Evolutionary conservation across 2,113 vertebrate species (phyloP).

Genomic region (Mirza zaza): DNA sequence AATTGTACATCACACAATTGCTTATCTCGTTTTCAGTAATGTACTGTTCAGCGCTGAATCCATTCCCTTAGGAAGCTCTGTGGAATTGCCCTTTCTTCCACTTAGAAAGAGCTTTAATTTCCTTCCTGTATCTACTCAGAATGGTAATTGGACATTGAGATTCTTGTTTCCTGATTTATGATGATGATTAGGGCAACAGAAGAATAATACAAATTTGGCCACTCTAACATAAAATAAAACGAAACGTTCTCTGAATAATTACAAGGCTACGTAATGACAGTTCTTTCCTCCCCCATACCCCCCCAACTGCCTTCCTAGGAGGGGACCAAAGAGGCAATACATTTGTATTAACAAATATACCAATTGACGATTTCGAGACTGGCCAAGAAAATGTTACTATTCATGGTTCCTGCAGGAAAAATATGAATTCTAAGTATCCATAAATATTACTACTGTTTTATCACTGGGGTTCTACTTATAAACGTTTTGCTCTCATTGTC

Average conservation of each 20-base stretch:
- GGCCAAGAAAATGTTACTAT: slow-evolving; percentile 32
- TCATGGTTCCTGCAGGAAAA: slow-evolving; percentile 46
- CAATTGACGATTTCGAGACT: slow-evolving; percentile 27
- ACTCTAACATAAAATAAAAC: slow-evolving; percentile 54
- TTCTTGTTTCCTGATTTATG: slow-evolving; percentile 73
- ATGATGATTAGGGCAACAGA: slow-evolving; percentile 63
- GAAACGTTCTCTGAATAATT: slow-evolving; percentile 58
- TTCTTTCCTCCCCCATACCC: not conserved
- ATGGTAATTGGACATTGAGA: slow-evolving; percentile 65
- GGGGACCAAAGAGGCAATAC: not conserved
- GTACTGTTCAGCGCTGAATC: slow-evolving; percentile 24
- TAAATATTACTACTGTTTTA: slow-evolving; percentile 4
- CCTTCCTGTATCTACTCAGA: slow-evolving; percentile 64
- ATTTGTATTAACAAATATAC: slow-evolving; percentile 49
- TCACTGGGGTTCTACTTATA: not conserved
- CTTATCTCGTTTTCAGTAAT: slow-evolving; percentile 71
- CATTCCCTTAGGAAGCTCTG: slow-evolving; percentile 62
- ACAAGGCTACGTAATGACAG: not conserved
- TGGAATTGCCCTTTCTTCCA: slow-evolving; percentile 66
- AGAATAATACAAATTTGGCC: slow-evolving; percentile 60
- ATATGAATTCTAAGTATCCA: not conserved
- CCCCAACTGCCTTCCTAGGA: not conserved
- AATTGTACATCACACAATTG: slow-evolving; percentile 55
- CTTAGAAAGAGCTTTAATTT: slow-evolving; percentile 69
- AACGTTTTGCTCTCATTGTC: not conserved